Base-by-base conservation (phyloP, 2,797 vertebrate species). In the Pagetopsis macropterus region DNA sequence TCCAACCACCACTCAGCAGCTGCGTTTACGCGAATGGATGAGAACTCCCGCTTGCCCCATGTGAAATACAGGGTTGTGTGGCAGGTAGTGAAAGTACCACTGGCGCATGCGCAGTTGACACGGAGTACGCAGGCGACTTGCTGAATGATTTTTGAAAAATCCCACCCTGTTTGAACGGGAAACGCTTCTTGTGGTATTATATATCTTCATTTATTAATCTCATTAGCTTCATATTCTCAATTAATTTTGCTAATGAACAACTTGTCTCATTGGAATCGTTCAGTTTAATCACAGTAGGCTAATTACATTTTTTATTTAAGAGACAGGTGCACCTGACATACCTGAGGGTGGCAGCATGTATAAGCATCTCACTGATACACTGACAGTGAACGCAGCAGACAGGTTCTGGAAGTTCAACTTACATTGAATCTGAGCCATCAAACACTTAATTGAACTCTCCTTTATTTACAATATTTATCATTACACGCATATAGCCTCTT, bases 31-130 rank as follows among this genome's bases (percentile, higher is more conserved):
- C 91, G 86, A 94, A 89, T 94, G 93, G 78, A 88, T 79, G 92
- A 90, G 75, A 90, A 87, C 82, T 89, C 88, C 85, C 79, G 83
- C 81, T 72, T 74, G 92, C 93, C 84, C 89, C 94, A 85, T 93
- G 94, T 94, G 94, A 95, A 95, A 92, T 95, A 93, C 91, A 41
- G 82, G 85, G 71, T 76, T 89, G 89, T 88, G 93, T 83, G 86
- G 93, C 94, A 95, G 94, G 94, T 94, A 93, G 88, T 88, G 93
- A 92, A 91, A 92, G 91, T 92, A 86, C 64, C 76, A 12, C 52
- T 5, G 17, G 82, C 88, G 92, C 95, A 95, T 94, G 95, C 95
- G 95, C 93, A 89, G 23, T 87, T 3, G 76, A 78, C 21, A 65
- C 37, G 37, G 4, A 65, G 41, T 58, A 41, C 84, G 31, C 79